Evolutionary conservation across 2,888 invertebrate genomes (phyloP), one percentile per base, ranked within the genome.

Genomic region (Sceliomorpha sp.): DNA sequence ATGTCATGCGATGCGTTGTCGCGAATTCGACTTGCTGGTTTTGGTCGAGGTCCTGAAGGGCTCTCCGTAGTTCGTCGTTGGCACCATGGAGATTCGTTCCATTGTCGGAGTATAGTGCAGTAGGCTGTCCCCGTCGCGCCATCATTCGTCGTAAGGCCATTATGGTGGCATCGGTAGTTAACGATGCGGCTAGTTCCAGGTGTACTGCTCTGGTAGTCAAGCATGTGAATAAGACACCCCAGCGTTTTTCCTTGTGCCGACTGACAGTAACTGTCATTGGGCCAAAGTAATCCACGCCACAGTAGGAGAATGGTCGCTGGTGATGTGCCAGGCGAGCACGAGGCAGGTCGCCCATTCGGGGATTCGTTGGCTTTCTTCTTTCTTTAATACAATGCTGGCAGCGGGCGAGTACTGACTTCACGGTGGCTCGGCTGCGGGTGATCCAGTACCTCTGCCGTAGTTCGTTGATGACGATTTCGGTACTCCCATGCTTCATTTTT

Each of bases 191-290:
- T 1, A 62, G 63, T 20, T 74, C 70, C 0, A 75, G 8, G 20
- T 75, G 73, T 1, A 76, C 34, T 0, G 69, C 74, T 17, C 74
- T 34, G 4, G 67, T 58, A 0, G 71, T 74, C 2, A 74, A 24
- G 32, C 70, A 76, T 0, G 73, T 73, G 31, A 74, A 73, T 0
- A 74, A n/a, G 1, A 51, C 76, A 1, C 73, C 69, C 55, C 70
- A 71, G n/a, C 73, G 48, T 24, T 74, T 75, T 68, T 76, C 76
- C 2, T 36, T 34, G 1, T 67, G 42, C 12, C 73, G 20, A 0
- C 70, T 71, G 2, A 75, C 40, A 0, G 60, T 55, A 0, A 75
- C 72, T 5, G 17, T 8, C 67, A 74, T 67, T 0, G 76, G 76
- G 0, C 76, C 76, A n/a, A 45, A 45, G 12, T 45, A 45, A 10